Evolutionary conservation across 2,888 invertebrate genomes (phyloP).

Genomic region (Melinaea menophilus): DNA sequence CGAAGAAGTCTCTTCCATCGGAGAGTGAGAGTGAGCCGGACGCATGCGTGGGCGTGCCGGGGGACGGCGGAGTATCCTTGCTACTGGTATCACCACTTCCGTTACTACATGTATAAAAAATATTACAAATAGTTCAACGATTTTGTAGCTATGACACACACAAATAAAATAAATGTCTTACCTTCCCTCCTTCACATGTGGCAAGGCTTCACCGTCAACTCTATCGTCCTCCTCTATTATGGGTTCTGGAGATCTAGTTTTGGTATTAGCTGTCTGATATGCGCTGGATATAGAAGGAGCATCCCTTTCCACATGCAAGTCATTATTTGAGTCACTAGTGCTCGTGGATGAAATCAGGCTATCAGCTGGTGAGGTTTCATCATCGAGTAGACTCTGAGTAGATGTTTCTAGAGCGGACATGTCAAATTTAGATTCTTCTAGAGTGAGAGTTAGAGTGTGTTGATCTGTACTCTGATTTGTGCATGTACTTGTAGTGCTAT

Average conservation of each 20-base stretch:
- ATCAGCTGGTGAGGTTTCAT: constrained; percentile 90
- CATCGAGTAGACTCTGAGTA: constrained; percentile 84
- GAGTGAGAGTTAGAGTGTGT: constrained; percentile 79
- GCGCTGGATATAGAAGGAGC: constrained; percentile 66
- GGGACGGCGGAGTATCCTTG: constrained; percentile 78
- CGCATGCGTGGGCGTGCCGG: constrained; percentile 87
- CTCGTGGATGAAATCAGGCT: constrained; percentile 83
- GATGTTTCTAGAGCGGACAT: constrained; percentile 83
- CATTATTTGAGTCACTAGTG: constrained; percentile 79
- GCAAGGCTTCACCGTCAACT: constrained; percentile 57
- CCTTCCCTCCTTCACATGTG: constrained; percentile 56
- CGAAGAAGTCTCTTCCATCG: constrained; percentile 89
- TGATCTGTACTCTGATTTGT: constrained; percentile 70
- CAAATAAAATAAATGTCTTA: constrained; percentile 36
- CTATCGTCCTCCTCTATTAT: constrained; percentile 48
- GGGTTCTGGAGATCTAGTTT: constrained; percentile 72
- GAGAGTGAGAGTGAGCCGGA: constrained; percentile 89
- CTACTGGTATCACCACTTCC: constrained; percentile 46
- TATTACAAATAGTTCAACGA: not conserved
- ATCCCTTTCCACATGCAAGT: constrained; percentile 68
- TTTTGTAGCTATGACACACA: too few relatives aligned
- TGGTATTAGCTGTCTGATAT: constrained; percentile 74
- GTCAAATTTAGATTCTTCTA: constrained; percentile 87
- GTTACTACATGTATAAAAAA: constrained; percentile 32
- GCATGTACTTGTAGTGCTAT: constrained; percentile 73